These are phyloP conservation scores for Drosophila buzzatii DNA, from an alignment of 2,888 invertebrate genomes.

Conservation along the genomic window DNA sequence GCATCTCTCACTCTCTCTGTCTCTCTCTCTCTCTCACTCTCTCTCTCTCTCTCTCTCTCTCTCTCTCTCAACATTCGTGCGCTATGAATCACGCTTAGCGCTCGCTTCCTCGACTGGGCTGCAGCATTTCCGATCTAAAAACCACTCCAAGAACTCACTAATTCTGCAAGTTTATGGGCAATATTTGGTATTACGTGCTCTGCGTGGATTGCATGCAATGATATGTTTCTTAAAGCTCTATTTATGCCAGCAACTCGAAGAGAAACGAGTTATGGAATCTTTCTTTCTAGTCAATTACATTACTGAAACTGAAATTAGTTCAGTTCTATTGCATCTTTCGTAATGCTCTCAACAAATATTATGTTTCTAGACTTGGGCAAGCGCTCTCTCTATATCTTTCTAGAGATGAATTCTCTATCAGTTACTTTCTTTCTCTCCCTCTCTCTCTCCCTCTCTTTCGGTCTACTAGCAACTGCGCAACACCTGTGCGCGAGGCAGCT, in stretches of 20 bases:
- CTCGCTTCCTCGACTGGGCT: neutral
- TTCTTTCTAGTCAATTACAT: neutral
- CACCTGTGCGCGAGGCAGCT: constrained; percentile 54
- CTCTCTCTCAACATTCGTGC: neutral
- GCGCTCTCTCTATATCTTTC: neutral
- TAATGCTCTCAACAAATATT: neutral
- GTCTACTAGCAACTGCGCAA: constrained; percentile 39
- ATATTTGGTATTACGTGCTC: neutral
- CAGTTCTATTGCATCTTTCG: neutral
- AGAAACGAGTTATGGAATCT: neutral
- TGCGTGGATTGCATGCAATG: too few relatives aligned
- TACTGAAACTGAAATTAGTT: neutral
- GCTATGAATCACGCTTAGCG: neutral
- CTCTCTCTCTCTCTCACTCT: neutral
- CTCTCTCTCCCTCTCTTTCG: too few relatives aligned
- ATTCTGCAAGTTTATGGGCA: neutral
- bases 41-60: neutral
- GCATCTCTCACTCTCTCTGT: neutral
- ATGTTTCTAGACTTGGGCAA: neutral
- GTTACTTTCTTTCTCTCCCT: neutral
- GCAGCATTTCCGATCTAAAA: constrained; percentile 5
- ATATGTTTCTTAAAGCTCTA: too few relatives aligned
- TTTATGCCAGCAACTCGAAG: neutral
- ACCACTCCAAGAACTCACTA: neutral
- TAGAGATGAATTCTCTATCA: neutral